Evolutionary conservation across 2,888 invertebrate genomes (phyloP), one percentile per base, ranked within the genome.

Genomic region (Drosophila tripunctata): DNA sequence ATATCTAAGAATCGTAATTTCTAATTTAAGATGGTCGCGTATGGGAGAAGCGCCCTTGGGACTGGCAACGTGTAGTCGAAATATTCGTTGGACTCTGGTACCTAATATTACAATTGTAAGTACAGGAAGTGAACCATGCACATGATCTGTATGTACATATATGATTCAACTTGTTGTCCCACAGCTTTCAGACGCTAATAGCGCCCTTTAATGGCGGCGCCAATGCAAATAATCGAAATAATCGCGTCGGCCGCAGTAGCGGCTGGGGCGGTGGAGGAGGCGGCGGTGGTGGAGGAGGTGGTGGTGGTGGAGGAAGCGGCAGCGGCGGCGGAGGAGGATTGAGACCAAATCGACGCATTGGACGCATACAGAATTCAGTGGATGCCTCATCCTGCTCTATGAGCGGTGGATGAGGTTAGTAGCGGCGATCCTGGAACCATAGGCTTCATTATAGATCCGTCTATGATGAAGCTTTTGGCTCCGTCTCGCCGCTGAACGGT

Each of bases 21-120:
- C 4, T 3, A 45, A 6, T 1, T 22, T n/a, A 2, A 0, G 89
- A 81, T 87, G 89, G 89, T 67, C 85, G 84, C 12, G 79, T 89
- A 4, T 81, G 83, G 74, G 83, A 88, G 60, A 81, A 78, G 41
- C 82, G 89, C 48, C 89, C 89, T 66, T 89, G 89, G 89, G 81
- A 88, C 62, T 61, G 79, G 56, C 68, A 73, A 3, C 88, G 89
- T 6, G 14, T 89, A 22, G 48, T 84, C 3, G 88, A 73, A 58
- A 79, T 89, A 14, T 88, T 88, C 33, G 22, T 72, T 3, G 75
- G 72, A 2, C 40, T 89, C 7, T 89, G 89, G 89, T 67, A 80
- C 19, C 12, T 88, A 14, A 56, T 89, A 1, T 30, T 84, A n/a
- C 78, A 88, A 27, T 87, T 89, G 89, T 89, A 76, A 81, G 87